Conservation (phyloP, 1,140 invertebrate genomes). For the Pentalonia nigronervosa region DNA sequence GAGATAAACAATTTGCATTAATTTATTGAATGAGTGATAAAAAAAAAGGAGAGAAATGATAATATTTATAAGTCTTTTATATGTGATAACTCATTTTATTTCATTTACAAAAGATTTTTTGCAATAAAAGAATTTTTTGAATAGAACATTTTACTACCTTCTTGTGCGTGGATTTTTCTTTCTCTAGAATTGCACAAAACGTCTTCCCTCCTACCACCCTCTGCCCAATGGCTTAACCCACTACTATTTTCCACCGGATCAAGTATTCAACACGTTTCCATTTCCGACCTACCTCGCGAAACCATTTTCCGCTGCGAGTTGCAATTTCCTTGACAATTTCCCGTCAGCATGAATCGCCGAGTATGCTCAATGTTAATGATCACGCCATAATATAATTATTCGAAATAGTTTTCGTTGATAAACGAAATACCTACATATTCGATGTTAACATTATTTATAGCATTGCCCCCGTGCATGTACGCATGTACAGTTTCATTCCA, state of each 20-base stretch:
- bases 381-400: constrained; percentile 36
- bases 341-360: constrained; percentile 12
- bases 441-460: constrained; percentile 16
- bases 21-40: constrained; percentile 1
- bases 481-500: not conserved
- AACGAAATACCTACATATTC: not conserved
- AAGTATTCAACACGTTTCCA: constrained; percentile 56
- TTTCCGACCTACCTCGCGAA: constrained; percentile 43
- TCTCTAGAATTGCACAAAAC: constrained; percentile 20
- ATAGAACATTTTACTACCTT: constrained; percentile 37
- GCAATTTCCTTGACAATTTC: constrained; percentile 55
- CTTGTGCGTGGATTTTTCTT: constrained; percentile 25
- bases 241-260: constrained; percentile 5
- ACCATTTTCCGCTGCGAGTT: constrained; percentile 47
- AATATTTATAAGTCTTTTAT: constrained; percentile 47
- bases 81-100: constrained; percentile 26
- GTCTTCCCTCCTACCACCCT: not conserved
- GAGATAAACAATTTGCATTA: constrained; percentile 43
- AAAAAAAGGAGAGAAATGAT: not conserved
- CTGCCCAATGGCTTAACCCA: not conserved
- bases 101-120: constrained; percentile 24
- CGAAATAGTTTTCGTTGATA: constrained; percentile 17
- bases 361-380: constrained; percentile 27
- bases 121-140: constrained; percentile 32
- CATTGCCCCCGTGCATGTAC: not conserved